Evolutionary conservation across 2,888 invertebrate genomes (phyloP), one percentile per base, ranked within the genome.

Genomic region (Ligdia adustata): DNA sequence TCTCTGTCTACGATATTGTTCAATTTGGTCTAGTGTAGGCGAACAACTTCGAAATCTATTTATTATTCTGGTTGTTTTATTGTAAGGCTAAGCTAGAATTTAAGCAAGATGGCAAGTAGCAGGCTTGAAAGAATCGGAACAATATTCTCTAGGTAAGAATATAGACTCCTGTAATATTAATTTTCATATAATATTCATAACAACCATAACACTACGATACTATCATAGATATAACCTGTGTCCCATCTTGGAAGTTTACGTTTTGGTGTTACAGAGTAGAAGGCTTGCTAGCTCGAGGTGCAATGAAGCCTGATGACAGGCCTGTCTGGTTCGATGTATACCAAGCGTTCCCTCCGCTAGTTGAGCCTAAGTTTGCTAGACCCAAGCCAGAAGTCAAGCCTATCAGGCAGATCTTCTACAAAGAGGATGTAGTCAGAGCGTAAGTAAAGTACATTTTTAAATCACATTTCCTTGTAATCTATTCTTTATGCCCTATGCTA

Each of bases 291-390:
- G 92, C 93, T 48, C 92, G 95, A 12, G 95, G 96, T 33, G 97
- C 95, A 2, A 88, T 98, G 78, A 94, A 93, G 71, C 89, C 93
- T 44, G 94, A 95, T 60, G 97, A 98, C 65, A 92, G 95, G 55
- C 99, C 99, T 0, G 50, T 99, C 5, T 99, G 99, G 99, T 97
- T 95, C 74, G 96, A 97, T 72, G 88, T 99, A 12, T 99, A 98
- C 75, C 93, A 93, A 80, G 93, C 95, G 0, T 98, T 97, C 86
- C 99, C 99, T 4, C 99, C 99, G 1, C 93, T 93, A 57, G 82
- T 93, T 29, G 96, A 97, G 68, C 99, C 99, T 3, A 90, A 91
- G 51, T 96, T 91, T 82, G 94, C 95, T 58, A 91, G 94, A 67
- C 92, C 93, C 3, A 91, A 90, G 18, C 91, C 93, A 0, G 91